phyloP scores from a whole-genome alignment of 2,888 invertebrate genomes.

The Adela reaumurella region DNA sequence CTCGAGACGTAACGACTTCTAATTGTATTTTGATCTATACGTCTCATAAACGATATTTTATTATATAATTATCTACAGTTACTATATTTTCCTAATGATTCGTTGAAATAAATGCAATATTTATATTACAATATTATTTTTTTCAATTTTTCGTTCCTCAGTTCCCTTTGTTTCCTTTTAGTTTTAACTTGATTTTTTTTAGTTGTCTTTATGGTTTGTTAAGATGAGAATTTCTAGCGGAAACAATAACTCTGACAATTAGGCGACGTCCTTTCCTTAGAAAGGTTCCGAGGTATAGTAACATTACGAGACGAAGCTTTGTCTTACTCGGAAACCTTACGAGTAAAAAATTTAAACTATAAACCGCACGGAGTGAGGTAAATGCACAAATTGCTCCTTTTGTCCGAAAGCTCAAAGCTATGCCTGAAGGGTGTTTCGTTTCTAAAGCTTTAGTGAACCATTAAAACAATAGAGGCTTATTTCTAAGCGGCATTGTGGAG shows the following conservation, averaged over 20 bases:
- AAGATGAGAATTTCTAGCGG: no score
- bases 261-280: no score
- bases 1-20: constrained; percentile 1
- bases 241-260: no score
- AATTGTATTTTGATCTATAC: constrained; percentile 1
- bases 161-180: constrained; percentile 42
- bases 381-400: background rate
- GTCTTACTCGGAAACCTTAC: background rate
- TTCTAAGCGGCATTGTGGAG: background rate
- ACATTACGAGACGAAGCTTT: no score
- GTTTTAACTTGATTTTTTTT: constrained; percentile 28
- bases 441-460: background rate
- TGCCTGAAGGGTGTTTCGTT: background rate
- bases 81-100: constrained; percentile 51
- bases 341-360: background rate
- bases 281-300: no score
- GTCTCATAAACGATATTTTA: constrained; percentile 19
- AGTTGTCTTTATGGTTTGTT: constrained; percentile 4
- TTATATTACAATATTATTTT: constrained; percentile 50
- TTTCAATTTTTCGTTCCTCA: constrained; percentile 50
- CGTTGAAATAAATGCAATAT: constrained; percentile 59
- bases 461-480: background rate
- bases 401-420: background rate
- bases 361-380: background rate
- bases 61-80: constrained; percentile 54